phyloP scores from a whole-genome alignment of 2,113 vertebrate species.

The Silurus glanis region DNA sequence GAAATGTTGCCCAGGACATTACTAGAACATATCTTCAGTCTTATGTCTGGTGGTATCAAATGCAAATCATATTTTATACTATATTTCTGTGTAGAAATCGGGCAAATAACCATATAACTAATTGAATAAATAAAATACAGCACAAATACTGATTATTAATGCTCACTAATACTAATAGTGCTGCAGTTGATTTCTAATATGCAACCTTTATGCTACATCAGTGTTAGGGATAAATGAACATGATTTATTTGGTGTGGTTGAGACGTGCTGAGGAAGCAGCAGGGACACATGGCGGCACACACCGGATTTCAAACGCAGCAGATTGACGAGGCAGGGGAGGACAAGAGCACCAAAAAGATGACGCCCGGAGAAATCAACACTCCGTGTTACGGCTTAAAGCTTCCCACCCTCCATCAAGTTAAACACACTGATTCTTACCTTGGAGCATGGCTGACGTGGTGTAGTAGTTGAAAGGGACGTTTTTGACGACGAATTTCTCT shows the following conservation, averaged over 20 bases:
- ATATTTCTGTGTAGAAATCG: background rate
- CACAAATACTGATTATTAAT: background rate
- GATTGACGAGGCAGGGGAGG: constrained; percentile 32
- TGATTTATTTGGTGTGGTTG: constrained; percentile 10
- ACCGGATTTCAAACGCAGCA: constrained; percentile 41
- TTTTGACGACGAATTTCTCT: constrained; percentile 81
- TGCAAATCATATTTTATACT: background rate
- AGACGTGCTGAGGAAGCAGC: constrained; percentile 9
- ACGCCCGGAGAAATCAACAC: constrained; percentile 11
- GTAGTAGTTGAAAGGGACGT: constrained; percentile 91
- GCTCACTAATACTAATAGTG: too few relatives aligned
- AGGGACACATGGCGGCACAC: constrained; percentile 16
- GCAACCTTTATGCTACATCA: background rate
- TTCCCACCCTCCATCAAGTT: background rate
- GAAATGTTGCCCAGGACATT: background rate
- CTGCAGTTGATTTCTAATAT: background rate
- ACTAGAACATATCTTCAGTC: background rate
- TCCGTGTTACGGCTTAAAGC: background rate
- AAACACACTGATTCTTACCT: constrained; percentile 69
- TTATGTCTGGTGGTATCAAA: background rate
- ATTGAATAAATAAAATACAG: background rate
- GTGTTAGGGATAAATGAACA: background rate
- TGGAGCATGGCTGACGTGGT: constrained; percentile 94
- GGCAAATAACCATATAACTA: background rate
- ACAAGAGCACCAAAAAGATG: constrained; percentile 23